phyloP scores from a whole-genome alignment of 2,113 vertebrate species.

The Sander lucioperca region DNA sequence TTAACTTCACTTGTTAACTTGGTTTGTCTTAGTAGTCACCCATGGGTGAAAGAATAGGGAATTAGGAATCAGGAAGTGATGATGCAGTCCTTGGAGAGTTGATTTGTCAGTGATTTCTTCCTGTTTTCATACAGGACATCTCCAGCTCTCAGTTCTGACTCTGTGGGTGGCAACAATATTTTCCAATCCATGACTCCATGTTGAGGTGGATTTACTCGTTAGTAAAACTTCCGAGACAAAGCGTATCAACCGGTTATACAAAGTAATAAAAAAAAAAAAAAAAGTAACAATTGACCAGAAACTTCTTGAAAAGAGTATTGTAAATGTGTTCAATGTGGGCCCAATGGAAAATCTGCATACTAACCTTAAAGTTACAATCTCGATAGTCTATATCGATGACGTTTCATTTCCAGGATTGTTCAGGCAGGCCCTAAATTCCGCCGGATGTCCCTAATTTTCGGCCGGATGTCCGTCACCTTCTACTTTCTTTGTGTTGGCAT shows the following conservation, averaged over 20 bases:
- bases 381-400: no score
- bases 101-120: conserved; percentile 61
- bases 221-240: not conserved
- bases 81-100: conserved; percentile 43
- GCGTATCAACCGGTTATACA: not conserved
- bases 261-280: not conserved
- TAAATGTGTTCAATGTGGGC: not conserved
- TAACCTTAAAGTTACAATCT: no score
- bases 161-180: not conserved
- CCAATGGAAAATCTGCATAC: not conserved
- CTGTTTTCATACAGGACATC: conserved; percentile 66
- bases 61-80: conserved; percentile 72
- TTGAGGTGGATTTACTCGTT: not conserved
- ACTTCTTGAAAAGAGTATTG: not conserved
- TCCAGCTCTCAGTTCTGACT: conserved; percentile 65
- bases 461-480: no score
- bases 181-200: not conserved
- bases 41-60: conserved; percentile 54
- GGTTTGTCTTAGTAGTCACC: not conserved
- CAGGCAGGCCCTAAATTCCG: no score
- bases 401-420: no score
- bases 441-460: no score
- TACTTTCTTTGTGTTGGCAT: no score
- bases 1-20: not conserved
- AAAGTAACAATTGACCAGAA: not conserved